phyloP scores from a whole-genome alignment of 2,888 invertebrate species.

The Pecten maximus region DNA sequence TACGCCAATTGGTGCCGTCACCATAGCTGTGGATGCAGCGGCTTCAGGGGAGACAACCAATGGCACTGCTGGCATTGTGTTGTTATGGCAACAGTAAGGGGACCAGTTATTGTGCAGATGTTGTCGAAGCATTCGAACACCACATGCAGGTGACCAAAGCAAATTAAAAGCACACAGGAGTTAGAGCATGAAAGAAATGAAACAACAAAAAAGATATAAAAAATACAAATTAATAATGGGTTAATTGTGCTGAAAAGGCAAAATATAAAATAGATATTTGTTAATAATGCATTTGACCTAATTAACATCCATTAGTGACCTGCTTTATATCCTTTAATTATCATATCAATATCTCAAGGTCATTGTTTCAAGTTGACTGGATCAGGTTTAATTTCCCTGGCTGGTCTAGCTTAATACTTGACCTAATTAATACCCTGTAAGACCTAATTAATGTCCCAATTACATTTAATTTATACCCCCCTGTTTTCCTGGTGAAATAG shows the following conservation, averaged over 20 bases:
- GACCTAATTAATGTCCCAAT: background rate
- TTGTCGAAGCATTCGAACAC: conserved; percentile 62
- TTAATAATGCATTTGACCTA: conserved; percentile 1
- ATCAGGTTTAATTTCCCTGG: no score
- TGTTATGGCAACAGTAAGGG: conserved; percentile 64
- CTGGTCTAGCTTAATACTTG: no score
- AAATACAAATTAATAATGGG: conserved; percentile 44
- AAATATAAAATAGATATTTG: conserved; percentile 4
- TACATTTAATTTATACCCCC: no score
- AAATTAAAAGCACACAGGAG: conserved; percentile 53
- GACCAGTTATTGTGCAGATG: conserved; percentile 63
- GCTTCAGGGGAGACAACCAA: conserved; percentile 69
- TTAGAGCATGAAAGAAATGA: conserved; percentile 57
- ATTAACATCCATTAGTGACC: background rate
- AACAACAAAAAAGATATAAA: conserved; percentile 48
- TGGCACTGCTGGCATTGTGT: conserved; percentile 65
- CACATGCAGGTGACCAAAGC: conserved; percentile 69
- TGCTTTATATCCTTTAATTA: background rate
- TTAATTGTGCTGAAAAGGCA: conserved; percentile 47
- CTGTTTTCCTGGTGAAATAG: background rate
- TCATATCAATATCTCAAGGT: no score
- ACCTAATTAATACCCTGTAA: background rate
- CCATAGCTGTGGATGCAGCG: conserved; percentile 65
- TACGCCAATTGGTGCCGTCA: conserved; percentile 68
- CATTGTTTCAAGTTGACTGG: no score